Base-by-base conservation (phyloP, 2,888 invertebrate species). In the Troides oblongomaculatus region DNA sequence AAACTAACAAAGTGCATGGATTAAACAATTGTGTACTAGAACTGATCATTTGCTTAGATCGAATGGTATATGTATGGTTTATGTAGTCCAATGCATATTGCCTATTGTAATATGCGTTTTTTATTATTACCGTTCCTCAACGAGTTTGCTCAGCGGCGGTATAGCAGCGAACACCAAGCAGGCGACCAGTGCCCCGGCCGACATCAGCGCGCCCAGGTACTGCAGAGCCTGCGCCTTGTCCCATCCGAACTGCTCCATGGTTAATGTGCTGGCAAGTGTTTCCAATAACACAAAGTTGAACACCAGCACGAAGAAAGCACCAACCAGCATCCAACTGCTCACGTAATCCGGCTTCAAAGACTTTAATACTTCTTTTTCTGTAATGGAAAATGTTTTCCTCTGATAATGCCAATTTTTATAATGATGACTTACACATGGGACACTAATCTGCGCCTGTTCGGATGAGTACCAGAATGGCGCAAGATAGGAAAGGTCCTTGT, bases 191-290 rank as follows among this genome's bases (percentile, higher is more conserved):
- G 96, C 97, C 57, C 97, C 97, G 46, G 94, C 94, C 64, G 96
- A 95, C 95, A 97, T 96, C 71, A 97, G 89, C 68, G 96, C 93
- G 63, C 97, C 97, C 95, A 97, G 96, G 84, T 97, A 95, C 85
- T 95, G 94, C 56, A 97, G 88, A 17, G 97, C 95, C 82, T 96
- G 94, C 64, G 92, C 87, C 88, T 97, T 95, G 71, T 94, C 94
- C 97, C 97, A 97, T 46, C 95, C 97, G 87, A 97, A 97, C 90
- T 97, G 97, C 84, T 97, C 97, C 96, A 97, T 97, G 46, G 96
- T 97, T 67, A 97, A 92, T 4, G 97, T 95, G 14, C 97, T 97
- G 30, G 96, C 97, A 74, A 97, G 93, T 63, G 97, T 97, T 93
- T 97, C 97, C 77, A 97, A 91, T 72, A 97, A 93, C 78, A 97